Evolutionary conservation across 2,888 invertebrate species (phyloP), one percentile per base, ranked within the genome.

Genomic region (Eremobia ochroleuca): DNA sequence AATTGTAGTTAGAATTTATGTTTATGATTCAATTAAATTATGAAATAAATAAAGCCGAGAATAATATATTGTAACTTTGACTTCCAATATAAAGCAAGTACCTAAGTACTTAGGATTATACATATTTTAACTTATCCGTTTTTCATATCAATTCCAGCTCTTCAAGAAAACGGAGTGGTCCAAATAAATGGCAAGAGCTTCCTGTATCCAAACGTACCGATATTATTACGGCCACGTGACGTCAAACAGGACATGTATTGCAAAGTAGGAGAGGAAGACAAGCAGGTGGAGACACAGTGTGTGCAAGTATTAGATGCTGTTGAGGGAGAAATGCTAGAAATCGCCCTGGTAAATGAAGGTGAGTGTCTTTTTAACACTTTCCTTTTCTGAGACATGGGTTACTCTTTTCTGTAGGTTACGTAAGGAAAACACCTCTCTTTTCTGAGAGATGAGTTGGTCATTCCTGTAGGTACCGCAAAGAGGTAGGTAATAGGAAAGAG

Each of bases 311-410:
- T 98, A 34, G 94, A 97, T 82, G 94, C 97, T 0, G 90, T 93
- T 9, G 91, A 96, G 28, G 96, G 95, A 75, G 96, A 97, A 65
- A 92, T 95, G 0, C 92, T 98, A 25, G 98, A 98, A 90, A 88
- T 98, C 9, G 94, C 97, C 62, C 90, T 98, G 64, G 97, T 97
- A 21, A 97, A 98, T 90, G 97, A 97, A 96, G 98, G 98, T 97
- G 87, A 91, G 81, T 37, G 6, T n/a, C 6, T 55, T 18, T 18
- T 68, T 34, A 67, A 34, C 25, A 34, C 0, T 3, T 46, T 1
- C 13, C 4, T 46, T 46, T 49, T 46, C 11, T 28, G 28, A 65
- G 21, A n/a, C 15, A 37, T 34, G 2, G 3, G 25, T 25, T 21
- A 28, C 5, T 43, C 11, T 0, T 4, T n/a, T 9, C 2, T 25